Percentiles rank a stretch among this genome's conserved stretches.
Evolutionary conservation across 2,797 vertebrate genomes (phyloP).

Genomic region (Lagorchestes hirsutus): DNA sequence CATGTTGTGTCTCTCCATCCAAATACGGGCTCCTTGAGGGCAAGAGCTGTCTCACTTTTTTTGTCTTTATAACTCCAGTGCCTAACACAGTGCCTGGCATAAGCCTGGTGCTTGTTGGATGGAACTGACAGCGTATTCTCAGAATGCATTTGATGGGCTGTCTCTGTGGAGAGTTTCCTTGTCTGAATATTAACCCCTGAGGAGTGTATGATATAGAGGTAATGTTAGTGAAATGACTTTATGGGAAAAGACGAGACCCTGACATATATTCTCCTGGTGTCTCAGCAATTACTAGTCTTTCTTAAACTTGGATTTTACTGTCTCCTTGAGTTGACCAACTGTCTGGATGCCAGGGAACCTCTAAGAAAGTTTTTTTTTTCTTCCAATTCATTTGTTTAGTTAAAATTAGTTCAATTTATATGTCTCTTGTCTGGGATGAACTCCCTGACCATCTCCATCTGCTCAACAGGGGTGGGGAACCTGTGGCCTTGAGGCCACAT

Average conservation of each 20-base stretch:
- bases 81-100: not conserved
- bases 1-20: not conserved
- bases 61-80: not conserved
- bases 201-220: not conserved
- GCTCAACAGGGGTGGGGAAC: not conserved
- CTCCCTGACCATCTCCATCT: not conserved
- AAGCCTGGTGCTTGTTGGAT: not conserved
- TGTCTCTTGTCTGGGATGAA: not conserved
- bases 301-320: not conserved
- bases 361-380: not conserved
- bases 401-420: not conserved
- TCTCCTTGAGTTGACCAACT: not conserved
- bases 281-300: not conserved
- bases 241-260: not conserved
- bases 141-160: not conserved
- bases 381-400: not conserved
- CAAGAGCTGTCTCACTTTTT: not conserved
- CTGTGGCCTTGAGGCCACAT: no score
- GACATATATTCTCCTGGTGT: not conserved
- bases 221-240: not conserved
- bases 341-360: not conserved
- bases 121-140: not conserved
- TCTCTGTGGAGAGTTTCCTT: not conserved
- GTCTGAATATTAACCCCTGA: not conserved
- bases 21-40: not conserved